phyloP scores from a whole-genome alignment of 2,888 invertebrate species.

The Orgyia antiqua region DNA sequence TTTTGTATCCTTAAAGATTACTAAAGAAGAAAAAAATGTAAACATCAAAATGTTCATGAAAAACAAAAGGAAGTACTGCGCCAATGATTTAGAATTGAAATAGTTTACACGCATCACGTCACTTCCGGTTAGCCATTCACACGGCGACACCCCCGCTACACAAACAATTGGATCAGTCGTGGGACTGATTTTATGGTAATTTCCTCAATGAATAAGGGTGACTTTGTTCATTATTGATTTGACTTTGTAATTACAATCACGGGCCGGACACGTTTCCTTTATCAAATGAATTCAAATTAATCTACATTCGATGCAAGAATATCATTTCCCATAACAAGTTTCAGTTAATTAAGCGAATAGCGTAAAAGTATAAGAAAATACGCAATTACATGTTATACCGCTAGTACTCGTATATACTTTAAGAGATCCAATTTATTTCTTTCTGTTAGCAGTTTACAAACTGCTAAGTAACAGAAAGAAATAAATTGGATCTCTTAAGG shows the following conservation, averaged over 20 bases:
- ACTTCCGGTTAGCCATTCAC: slow-evolving; percentile 45
- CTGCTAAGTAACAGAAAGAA: no score
- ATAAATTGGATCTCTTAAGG: no score
- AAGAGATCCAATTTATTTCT: no score
- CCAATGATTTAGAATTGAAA: slow-evolving; percentile 47
- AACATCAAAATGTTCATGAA: neutral
- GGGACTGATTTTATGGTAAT: slow-evolving; percentile 73
- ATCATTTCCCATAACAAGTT: slow-evolving; percentile 7
- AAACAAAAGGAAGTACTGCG: neutral
- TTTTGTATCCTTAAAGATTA: no score
- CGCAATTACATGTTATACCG: no score
- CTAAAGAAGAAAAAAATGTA: no score
- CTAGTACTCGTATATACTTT: no score
- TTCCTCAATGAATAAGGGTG: slow-evolving; percentile 40
- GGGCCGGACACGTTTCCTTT: slow-evolving; percentile 33
- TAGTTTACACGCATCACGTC: slow-evolving; percentile 61
- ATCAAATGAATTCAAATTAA: slow-evolving; percentile 23
- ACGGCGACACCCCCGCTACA: slow-evolving; percentile 38
- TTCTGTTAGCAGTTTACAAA: no score
- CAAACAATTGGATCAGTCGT: slow-evolving; percentile 49
- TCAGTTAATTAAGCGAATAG: no score
- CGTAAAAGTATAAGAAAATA: no score
- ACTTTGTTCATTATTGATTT: slow-evolving; percentile 50
- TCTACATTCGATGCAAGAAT: slow-evolving; percentile 12
- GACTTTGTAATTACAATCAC: slow-evolving; percentile 43